Conservation (phyloP, 2,113 vertebrate species). For the Varanus komodoensis region DNA sequence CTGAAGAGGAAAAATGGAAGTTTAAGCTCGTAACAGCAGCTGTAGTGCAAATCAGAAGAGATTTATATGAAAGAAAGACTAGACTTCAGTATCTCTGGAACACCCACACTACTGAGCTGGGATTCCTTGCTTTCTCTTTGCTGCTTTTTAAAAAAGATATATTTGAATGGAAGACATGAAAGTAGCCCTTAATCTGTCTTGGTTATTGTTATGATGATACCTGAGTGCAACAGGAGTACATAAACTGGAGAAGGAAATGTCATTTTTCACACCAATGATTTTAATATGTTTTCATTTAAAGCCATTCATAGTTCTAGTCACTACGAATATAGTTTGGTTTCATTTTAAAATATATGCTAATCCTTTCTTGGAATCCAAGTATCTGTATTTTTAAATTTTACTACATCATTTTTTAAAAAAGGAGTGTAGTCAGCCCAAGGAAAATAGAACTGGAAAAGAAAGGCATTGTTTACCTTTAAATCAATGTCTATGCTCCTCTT, state of each 20-base stretch:
- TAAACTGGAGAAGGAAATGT: background rate
- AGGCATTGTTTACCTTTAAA: background rate
- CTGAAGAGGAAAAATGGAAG: background rate
- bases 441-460: background rate
- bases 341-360: constrained; percentile 10
- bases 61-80: background rate
- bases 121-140: background rate
- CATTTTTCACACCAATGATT: constrained; percentile 13
- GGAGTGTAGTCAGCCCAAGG: background rate
- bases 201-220: background rate
- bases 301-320: background rate
- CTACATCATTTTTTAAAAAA: background rate
- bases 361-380: background rate
- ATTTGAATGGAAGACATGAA: background rate
- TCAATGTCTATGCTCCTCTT: background rate
- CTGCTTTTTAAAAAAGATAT: background rate
- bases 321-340: background rate
- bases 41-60: background rate
- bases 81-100: background rate
- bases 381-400: background rate
- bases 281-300: constrained; percentile 9
- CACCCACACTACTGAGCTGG: background rate
- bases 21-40: background rate
- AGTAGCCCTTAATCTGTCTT: background rate
- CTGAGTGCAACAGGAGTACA: constrained; percentile 4